phyloP scores from a whole-genome alignment of 2,113 vertebrate genomes.

The Proterorhinus semilunaris region DNA sequence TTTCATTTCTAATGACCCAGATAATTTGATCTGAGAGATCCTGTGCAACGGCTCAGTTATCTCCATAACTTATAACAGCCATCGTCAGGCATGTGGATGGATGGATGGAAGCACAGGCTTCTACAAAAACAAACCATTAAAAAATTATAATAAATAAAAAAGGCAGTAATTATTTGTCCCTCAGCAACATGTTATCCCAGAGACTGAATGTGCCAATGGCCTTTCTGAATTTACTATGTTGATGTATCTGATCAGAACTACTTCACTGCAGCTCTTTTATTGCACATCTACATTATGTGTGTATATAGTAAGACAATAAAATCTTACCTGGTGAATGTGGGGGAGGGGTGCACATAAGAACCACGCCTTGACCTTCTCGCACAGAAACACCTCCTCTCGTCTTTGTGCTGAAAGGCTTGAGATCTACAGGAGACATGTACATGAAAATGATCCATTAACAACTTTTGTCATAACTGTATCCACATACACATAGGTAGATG shows the following conservation, averaged over 20 bases:
- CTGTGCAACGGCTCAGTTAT: constrained; percentile 20
- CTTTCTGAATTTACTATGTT: too few species aligned
- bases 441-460: not conserved
- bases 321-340: constrained; percentile 91
- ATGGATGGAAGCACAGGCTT: not conserved
- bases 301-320: not conserved
- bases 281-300: not conserved
- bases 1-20: constrained; percentile 54
- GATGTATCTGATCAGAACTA: too few species aligned
- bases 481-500: not conserved
- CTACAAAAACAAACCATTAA: constrained; percentile 12
- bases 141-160: constrained; percentile 21
- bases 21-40: constrained; percentile 42
- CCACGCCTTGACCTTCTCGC: constrained; percentile 95
- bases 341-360: constrained; percentile 93
- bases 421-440: constrained; percentile 76
- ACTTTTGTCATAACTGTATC: not conserved
- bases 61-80: constrained; percentile 20
- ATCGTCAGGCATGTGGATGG: constrained; percentile 17
- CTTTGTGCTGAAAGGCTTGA: constrained; percentile 87
- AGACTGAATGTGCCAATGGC: not conserved
- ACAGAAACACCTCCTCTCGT: constrained; percentile 90
- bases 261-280: too few species aligned
- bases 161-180: constrained; percentile 9
- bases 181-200: not conserved